Evolutionary conservation across 1,140 invertebrate species (phyloP).

Genomic region (Drepana arcuata): DNA sequence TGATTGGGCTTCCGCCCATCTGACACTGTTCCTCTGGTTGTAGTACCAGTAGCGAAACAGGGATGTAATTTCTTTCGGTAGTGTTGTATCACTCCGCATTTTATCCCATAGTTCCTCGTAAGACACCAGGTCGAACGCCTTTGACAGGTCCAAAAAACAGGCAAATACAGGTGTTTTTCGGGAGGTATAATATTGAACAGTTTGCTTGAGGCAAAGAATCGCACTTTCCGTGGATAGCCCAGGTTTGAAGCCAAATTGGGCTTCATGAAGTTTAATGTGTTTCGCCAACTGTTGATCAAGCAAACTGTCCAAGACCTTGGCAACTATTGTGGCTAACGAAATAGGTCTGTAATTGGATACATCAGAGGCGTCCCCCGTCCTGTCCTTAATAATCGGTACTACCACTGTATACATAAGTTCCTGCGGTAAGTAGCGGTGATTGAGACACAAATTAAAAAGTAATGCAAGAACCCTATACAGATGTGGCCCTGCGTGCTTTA

Average conservation of each 20-base stretch:
- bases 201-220: conserved; percentile 7
- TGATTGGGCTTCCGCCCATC: conserved; percentile 2
- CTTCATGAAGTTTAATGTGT: background rate
- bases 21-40: conserved; percentile 9
- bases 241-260: conserved; percentile 9
- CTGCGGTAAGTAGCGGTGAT: conserved; percentile 11
- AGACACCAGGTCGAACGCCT: background rate
- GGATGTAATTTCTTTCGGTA: background rate
- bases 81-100: background rate
- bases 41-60: background rate
- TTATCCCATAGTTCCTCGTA: conserved; percentile 2
- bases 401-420: conserved; percentile 8
- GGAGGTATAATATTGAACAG: conserved; percentile 12
- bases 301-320: conserved; percentile 9
- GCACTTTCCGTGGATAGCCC: conserved; percentile 7
- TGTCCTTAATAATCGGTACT: conserved; percentile 10
- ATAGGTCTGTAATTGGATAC: conserved; percentile 9
- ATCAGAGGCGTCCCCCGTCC: conserved; percentile 4
- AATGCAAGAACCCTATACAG: conserved; percentile 13
- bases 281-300: conserved; percentile 2
- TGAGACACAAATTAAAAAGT: conserved; percentile 15
- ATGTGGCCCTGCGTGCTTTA: conserved; percentile 13
- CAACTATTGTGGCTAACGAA: conserved; percentile 5
- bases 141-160: background rate
- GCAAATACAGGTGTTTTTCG: conserved; percentile 2